A percentile compares a stretch with the other conserved stretches of the same genome.
Conservation (phyloP, 92 coral and sea anemone species). For the Heliopora coerulea region DNA sequence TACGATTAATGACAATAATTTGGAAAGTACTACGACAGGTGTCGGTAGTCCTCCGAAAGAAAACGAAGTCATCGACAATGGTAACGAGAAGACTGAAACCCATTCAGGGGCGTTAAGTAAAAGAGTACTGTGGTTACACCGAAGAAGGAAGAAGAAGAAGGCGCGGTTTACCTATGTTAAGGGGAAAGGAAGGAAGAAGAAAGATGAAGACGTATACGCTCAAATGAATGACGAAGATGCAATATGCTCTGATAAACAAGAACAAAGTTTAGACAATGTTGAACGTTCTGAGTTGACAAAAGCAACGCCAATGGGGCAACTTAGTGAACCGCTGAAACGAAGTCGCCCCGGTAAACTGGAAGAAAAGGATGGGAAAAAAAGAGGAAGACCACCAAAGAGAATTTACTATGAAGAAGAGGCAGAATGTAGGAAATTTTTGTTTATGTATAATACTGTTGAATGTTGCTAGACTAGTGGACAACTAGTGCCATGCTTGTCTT, state of each 20-base stretch:
- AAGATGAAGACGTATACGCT: conserved; percentile 57
- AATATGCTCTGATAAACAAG: conserved; percentile 38
- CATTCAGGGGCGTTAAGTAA: conserved; percentile 59
- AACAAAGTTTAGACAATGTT: conserved; percentile 42
- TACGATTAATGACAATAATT: conserved; percentile 16
- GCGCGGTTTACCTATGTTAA: conserved; percentile 79
- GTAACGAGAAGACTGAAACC: conserved; percentile 41
- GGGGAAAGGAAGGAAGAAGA: conserved; percentile 75
- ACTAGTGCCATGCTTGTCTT: too few relatives aligned
- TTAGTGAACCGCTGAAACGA: conserved; percentile 43
- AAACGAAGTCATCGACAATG: conserved; percentile 30
- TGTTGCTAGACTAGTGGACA: too few relatives aligned
- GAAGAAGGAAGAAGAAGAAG: conserved; percentile 74
- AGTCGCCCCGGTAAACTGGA: conserved; percentile 74
- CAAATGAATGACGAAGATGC: neutral
- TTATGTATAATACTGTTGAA: neutral
- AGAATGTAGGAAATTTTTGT: neutral
- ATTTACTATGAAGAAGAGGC: conserved; percentile 51
- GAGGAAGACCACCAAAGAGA: conserved; percentile 61
- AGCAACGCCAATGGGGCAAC: conserved; percentile 27
- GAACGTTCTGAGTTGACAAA: conserved; percentile 38
- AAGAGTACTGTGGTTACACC: conserved; percentile 67
- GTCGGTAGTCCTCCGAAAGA: conserved; percentile 40
- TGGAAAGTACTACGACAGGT: conserved; percentile 37
- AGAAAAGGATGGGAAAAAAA: conserved; percentile 57